These are phyloP conservation scores for Enteromius mattozi DNA, from an alignment of 2,797 vertebrate genomes.

Conservation along the genomic window DNA sequence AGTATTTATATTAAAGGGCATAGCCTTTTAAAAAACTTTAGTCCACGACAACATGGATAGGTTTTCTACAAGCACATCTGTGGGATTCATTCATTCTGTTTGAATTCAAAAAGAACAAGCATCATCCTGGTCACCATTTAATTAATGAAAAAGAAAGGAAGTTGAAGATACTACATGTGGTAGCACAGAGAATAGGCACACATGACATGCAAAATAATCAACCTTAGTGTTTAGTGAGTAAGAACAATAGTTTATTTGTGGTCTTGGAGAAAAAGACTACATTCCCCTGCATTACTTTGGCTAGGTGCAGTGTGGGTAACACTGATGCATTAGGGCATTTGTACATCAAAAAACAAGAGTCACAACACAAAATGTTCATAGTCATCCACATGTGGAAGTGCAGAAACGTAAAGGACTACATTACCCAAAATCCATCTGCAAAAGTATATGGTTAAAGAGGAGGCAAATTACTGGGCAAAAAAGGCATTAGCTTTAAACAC, in stretches of 20 bases:
- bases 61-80: background rate
- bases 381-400: conserved; percentile 74
- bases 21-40: too few species aligned
- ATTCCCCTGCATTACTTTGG: conserved; percentile 66
- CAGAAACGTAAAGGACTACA: conserved; percentile 72
- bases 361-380: conserved; percentile 70
- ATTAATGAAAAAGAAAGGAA: background rate
- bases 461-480: conserved; percentile 64
- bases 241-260: conserved; percentile 67
- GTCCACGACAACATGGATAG: background rate
- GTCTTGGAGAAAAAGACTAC: conserved; percentile 65
- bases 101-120: background rate
- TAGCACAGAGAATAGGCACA: background rate
- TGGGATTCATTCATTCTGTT: background rate
- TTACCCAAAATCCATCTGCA: conserved; percentile 69
- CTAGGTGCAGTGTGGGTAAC: conserved; percentile 74
- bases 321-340: conserved; percentile 77
- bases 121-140: background rate
- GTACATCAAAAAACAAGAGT: conserved; percentile 70
- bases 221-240: conserved; percentile 56
- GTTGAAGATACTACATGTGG: background rate
- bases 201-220: conserved; percentile 44
- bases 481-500: conserved; percentile 70
- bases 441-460: conserved; percentile 74
- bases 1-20: background rate